Evolutionary conservation across 2,888 invertebrate species (phyloP).

Genomic region (Eustalomyia histrio): DNA sequence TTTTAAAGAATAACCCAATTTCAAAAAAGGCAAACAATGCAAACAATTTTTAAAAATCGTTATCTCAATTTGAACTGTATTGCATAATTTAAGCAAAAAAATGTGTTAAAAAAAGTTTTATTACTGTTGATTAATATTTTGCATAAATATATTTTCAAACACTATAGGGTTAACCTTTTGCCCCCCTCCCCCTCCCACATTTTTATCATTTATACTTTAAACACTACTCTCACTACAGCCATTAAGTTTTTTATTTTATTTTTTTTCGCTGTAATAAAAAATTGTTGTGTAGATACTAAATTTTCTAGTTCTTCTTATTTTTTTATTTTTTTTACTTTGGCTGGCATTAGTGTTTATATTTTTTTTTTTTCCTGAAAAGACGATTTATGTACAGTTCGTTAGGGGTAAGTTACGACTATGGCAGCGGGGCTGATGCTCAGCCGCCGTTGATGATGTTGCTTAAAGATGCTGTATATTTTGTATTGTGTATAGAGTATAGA

Average conservation of each 20-base stretch:
- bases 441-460: slow-evolving; percentile 71
- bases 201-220: slow-evolving; percentile 57
- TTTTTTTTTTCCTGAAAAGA: slow-evolving; percentile 73
- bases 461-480: slow-evolving; percentile 55
- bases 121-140: too few species aligned
- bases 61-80: too few species aligned
- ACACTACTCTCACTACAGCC: slow-evolving; percentile 73
- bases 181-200: slow-evolving; percentile 9
- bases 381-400: slow-evolving; percentile 78
- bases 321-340: slow-evolving; percentile 69
- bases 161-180: neutral
- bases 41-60: too few species aligned
- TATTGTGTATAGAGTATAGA: slow-evolving; percentile 28
- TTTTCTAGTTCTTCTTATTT: slow-evolving; percentile 73
- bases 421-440: slow-evolving; percentile 63
- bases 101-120: too few species aligned
- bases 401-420: slow-evolving; percentile 68
- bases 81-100: too few species aligned
- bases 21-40: too few species aligned
- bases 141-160: too few species aligned
- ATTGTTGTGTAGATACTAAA: slow-evolving; percentile 73
- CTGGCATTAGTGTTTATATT: slow-evolving; percentile 76
- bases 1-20: too few species aligned
- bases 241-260: slow-evolving; percentile 74
- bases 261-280: slow-evolving; percentile 77